A percentile compares a stretch with the other conserved stretches of the same genome.
These are phyloP conservation scores for Puffinus mauretanicus DNA, from an alignment of 2,113 vertebrate genomes.

Conservation along the genomic window DNA sequence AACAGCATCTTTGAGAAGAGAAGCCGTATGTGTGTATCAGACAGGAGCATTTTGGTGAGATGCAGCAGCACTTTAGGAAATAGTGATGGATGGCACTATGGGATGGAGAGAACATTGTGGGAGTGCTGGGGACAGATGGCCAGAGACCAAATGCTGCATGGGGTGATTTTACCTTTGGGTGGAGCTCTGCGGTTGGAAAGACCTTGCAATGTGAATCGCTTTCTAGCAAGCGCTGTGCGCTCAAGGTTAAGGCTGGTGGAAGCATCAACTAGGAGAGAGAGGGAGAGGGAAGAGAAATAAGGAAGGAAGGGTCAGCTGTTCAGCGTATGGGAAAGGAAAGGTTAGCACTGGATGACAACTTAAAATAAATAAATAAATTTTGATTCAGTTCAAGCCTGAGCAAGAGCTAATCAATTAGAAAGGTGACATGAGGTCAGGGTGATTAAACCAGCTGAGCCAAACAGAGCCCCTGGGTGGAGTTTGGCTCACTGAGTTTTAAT, in stretches of 20 bases:
- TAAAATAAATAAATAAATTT: constrained; percentile 25
- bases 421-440: constrained; percentile 17
- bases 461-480: not conserved
- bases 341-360: constrained; percentile 22
- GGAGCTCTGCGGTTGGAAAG: constrained; percentile 89
- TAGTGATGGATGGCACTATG: constrained; percentile 40
- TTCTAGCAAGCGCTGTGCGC: constrained; percentile 84
- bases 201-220: constrained; percentile 89
- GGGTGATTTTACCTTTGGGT: constrained; percentile 83
- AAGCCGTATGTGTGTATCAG: not conserved
- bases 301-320: constrained; percentile 66
- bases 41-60: not conserved
- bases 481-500: constrained; percentile 41
- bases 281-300: constrained; percentile 70
- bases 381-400: constrained; percentile 43
- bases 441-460: constrained; percentile 46
- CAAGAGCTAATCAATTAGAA: constrained; percentile 45
- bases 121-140: constrained; percentile 43
- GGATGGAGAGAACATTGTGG: constrained; percentile 43
- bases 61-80: not conserved
- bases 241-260: constrained; percentile 80
- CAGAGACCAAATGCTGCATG: constrained; percentile 41
- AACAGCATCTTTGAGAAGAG: not conserved
- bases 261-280: constrained; percentile 81
- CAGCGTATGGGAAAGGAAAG: constrained; percentile 49